These are phyloP conservation scores for Pelecanoides urinatrix DNA, from an alignment of 2,113 vertebrate species.

Conservation along the genomic window DNA sequence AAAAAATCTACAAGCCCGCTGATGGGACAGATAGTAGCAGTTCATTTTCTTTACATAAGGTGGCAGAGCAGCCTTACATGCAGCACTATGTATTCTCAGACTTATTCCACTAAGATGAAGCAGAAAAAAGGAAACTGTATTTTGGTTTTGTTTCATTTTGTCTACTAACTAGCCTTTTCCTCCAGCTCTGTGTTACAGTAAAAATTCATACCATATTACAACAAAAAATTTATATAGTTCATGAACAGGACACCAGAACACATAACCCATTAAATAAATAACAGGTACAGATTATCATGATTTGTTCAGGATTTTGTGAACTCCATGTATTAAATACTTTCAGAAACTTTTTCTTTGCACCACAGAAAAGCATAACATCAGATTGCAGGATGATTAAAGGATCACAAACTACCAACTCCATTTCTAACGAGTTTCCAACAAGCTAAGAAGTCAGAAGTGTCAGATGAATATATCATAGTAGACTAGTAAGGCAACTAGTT, in stretches of 20 bases:
- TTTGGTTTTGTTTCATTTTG: background rate
- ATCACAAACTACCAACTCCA: background rate
- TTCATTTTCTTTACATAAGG: background rate
- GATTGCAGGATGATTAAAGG: background rate
- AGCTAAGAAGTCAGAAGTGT: background rate
- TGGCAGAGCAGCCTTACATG: slow-evolving; percentile 11
- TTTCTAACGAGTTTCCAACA: background rate
- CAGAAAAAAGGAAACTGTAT: background rate
- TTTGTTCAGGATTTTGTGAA: background rate
- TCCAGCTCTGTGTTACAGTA: background rate
- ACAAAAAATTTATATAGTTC: background rate
- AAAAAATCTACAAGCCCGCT: background rate
- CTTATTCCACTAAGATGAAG: background rate
- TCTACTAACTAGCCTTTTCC: background rate
- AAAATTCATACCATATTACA: background rate
- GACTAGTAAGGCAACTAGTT: background rate
- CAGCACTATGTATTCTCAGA: background rate
- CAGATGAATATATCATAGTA: background rate
- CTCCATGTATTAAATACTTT: background rate
- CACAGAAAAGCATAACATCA: background rate
- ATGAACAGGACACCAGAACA: background rate
- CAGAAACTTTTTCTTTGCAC: background rate
- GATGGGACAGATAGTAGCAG: background rate
- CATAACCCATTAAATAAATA: background rate
- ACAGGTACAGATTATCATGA: background rate